Evolutionary conservation across 2,888 invertebrate genomes (phyloP), one percentile per base, ranked within the genome.

Genomic region (Brassicogethes aeneus): DNA sequence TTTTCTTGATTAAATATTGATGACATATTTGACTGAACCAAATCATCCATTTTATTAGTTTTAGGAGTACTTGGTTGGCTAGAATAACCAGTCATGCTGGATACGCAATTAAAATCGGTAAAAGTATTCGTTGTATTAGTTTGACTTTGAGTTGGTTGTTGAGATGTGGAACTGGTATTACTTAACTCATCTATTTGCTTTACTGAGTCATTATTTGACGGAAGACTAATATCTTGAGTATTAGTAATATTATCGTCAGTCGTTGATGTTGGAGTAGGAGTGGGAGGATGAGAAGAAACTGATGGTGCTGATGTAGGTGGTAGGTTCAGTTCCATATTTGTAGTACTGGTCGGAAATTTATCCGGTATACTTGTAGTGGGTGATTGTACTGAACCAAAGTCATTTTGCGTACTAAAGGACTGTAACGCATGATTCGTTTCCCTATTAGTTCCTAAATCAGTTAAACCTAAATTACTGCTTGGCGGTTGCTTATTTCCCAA

Each of bases 71-170:
- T 53, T 15, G 56, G 57, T 43, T 59, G 57, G 39, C 47, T 57
- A 35, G 55, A 57, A 55, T 65, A 63, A 54, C 67, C 59, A 39
- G 70, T 61, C 64, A 71, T 66, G 41, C 65, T 67, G 2, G 65
- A 63, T 8, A 66, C 65, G 39, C 62, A 64, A 40, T 64, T 64
- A 49, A 68, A 66, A 52, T 69, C 68, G 7, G 65, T 65, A 42
- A 68, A 66, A 49, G 53, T 62, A 49, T 60, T 62, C 39, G 51
- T 53, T 49, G 60, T 55, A 50, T 56, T 59, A 42, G 52, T 56
- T 47, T 65, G 64, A 50, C 61, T 64, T 44, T 71, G 70, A 57
- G 70, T 66, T 23, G 72, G 69, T 39, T 68, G 65, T 64, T 73
- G 72, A 44, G 61, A 57, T 39, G 57, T 56, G 37, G 58, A 58